These are phyloP conservation scores for Allolobophora icterica DNA, from an alignment of 2,888 invertebrate genomes.

Conservation along the genomic window DNA sequence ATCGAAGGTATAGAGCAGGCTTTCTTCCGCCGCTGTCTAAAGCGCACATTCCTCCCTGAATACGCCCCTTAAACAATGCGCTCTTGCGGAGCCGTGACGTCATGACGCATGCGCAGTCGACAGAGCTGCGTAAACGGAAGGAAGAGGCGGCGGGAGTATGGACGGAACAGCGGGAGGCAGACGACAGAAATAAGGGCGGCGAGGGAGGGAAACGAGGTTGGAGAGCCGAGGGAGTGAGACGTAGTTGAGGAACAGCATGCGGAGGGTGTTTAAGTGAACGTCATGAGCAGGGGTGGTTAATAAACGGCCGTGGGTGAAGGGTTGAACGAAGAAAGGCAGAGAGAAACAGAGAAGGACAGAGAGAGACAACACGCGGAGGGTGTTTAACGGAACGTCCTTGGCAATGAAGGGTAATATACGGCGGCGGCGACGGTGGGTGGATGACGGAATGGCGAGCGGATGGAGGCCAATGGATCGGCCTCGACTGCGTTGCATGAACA, in stretches of 20 bases:
- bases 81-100: slow-evolving; percentile 7
- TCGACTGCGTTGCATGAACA: not conserved
- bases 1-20: not conserved
- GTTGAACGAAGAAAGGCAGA: not conserved
- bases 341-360: not conserved
- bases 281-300: not conserved
- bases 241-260: too few species aligned
- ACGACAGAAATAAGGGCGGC: not conserved
- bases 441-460: slow-evolving; percentile 5
- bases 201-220: not conserved
- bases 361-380: not conserved
- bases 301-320: not conserved
- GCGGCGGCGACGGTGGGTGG: not conserved
- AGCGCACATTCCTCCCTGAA: not conserved
- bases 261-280: not conserved
- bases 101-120: slow-evolving; percentile 7
- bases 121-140: not conserved
- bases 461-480: not conserved
- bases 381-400: not conserved
- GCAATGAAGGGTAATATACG: not conserved
- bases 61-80: not conserved
- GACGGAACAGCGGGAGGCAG: slow-evolving; percentile 23
- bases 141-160: not conserved
- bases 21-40: not conserved
- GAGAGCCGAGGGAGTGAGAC: too few species aligned